Conservation (phyloP, 2,888 invertebrate species). For the Cerastis rubricosa region DNA sequence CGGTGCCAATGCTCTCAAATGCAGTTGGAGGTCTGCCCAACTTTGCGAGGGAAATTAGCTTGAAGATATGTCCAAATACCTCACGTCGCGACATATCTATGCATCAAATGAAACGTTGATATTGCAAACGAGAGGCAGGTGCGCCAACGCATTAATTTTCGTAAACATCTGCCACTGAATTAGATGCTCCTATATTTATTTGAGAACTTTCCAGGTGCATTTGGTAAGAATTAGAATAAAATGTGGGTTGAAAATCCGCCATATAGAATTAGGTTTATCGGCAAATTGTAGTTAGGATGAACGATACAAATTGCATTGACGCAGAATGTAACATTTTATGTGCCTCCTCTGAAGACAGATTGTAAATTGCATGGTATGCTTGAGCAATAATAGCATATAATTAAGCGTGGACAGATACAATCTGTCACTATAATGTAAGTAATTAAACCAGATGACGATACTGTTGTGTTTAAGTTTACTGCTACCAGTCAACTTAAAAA, state of each 20-base stretch:
- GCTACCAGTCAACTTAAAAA: conserved; percentile 5
- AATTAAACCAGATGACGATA: conserved; percentile 28
- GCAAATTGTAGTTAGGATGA: conserved; percentile 10
- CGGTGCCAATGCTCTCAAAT: conserved; percentile 63
- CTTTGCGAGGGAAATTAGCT: conserved; percentile 56
- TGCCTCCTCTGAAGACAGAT: conserved; percentile 21
- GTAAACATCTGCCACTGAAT: conserved; percentile 74
- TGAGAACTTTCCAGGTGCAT: conserved; percentile 45
- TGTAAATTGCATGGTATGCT: conserved; percentile 20
- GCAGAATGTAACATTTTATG: conserved; percentile 1
- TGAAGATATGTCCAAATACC: conserved; percentile 57
- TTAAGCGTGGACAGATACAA: conserved; percentile 27
- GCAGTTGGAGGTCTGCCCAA: conserved; percentile 60
- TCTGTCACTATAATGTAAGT: conserved; percentile 21
- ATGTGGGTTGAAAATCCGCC: conserved; percentile 28
- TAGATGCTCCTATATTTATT: conserved; percentile 52
- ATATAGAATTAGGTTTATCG: conserved; percentile 29
- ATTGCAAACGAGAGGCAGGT: conserved; percentile 73
- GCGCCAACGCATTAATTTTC: conserved; percentile 72
- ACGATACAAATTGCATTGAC: conserved; percentile 17
- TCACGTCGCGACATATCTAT: conserved; percentile 38
- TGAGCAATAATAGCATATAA: conserved; percentile 38
- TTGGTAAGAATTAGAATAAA: conserved; percentile 47
- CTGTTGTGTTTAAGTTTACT: neutral
- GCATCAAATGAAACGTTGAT: conserved; percentile 59